A percentile compares a stretch with the other conserved stretches of the same genome.
Evolutionary conservation across 2,797 vertebrate genomes (phyloP).

Genomic region (Diplodus sargus): DNA sequence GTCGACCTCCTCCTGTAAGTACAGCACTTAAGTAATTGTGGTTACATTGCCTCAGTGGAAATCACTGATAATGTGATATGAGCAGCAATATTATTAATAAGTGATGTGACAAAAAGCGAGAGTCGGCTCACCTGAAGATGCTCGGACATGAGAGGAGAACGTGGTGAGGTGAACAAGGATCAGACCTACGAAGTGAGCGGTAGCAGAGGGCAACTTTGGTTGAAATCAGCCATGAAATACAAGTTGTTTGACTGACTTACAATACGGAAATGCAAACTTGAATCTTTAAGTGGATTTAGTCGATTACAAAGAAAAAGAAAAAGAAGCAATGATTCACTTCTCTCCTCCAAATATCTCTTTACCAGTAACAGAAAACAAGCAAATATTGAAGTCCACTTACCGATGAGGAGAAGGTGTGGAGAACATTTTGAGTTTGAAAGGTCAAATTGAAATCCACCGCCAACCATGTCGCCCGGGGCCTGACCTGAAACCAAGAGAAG

Average conservation of each 20-base stretch:
- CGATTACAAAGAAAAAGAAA: not conserved
- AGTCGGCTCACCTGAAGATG: constrained; percentile 17
- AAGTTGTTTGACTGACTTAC: not conserved
- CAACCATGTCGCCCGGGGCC: constrained; percentile 31
- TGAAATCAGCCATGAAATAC: not conserved
- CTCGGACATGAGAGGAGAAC: not conserved
- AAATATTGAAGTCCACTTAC: constrained; percentile 39
- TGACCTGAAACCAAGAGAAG: constrained; percentile 22
- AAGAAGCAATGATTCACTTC: not conserved
- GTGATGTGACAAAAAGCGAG: not conserved
- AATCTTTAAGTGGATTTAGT: not conserved
- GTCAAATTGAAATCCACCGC: not conserved
- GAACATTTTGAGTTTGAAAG: not conserved
- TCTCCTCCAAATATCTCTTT: not conserved
- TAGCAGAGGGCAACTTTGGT: not conserved
- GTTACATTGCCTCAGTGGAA: not conserved
- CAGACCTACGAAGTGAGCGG: constrained; percentile 56
- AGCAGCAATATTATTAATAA: not conserved
- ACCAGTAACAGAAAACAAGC: not conserved
- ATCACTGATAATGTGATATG: not conserved
- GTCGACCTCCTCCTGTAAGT: no score
- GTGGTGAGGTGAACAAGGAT: constrained; percentile 1
- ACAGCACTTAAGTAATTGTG: no score
- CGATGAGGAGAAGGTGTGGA: constrained; percentile 25
- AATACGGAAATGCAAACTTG: no score